Conservation (phyloP, 2,888 invertebrate genomes). For the Clepsis dumicolana region DNA sequence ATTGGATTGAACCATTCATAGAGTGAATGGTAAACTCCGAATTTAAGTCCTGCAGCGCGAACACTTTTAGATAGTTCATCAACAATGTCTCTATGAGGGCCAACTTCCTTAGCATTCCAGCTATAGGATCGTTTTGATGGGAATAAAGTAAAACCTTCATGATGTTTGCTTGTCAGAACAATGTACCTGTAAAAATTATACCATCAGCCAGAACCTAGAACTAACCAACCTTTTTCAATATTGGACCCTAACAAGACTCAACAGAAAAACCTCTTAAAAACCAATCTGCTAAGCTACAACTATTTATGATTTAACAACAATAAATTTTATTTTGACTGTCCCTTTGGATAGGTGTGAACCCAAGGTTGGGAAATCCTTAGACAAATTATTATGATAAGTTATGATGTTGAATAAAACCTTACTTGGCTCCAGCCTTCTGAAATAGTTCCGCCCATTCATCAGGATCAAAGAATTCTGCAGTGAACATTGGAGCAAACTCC, state of each 20-base stretch:
- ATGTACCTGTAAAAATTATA: conserved; percentile 86
- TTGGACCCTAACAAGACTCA: no score
- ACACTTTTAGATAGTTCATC: conserved; percentile 91
- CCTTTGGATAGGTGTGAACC: no score
- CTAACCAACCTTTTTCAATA: no score
- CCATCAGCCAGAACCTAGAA: no score
- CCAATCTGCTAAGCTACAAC: no score
- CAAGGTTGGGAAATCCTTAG: no score
- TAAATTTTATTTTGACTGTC: no score
- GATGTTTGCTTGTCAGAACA: conserved; percentile 95
- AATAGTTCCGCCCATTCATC: conserved; percentile 94
- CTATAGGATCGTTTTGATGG: conserved; percentile 93
- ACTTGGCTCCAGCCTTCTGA: conserved; percentile 94
- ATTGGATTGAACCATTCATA: conserved; percentile 96
- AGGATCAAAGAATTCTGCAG: conserved; percentile 95
- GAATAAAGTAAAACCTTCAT: conserved; percentile 94
- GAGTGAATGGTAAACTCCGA: conserved; percentile 94
- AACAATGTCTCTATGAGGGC: conserved; percentile 92
- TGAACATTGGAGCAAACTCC: conserved; percentile 95
- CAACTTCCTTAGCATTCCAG: conserved; percentile 94
- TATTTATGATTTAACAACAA: no score
- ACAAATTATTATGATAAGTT: neutral
- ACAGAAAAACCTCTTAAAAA: no score
- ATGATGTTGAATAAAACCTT: conserved; percentile 48
- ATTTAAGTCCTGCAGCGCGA: conserved; percentile 87